Evolutionary conservation across 2,888 invertebrate species (phyloP).

Genomic region (Tetragonisca angustula): DNA sequence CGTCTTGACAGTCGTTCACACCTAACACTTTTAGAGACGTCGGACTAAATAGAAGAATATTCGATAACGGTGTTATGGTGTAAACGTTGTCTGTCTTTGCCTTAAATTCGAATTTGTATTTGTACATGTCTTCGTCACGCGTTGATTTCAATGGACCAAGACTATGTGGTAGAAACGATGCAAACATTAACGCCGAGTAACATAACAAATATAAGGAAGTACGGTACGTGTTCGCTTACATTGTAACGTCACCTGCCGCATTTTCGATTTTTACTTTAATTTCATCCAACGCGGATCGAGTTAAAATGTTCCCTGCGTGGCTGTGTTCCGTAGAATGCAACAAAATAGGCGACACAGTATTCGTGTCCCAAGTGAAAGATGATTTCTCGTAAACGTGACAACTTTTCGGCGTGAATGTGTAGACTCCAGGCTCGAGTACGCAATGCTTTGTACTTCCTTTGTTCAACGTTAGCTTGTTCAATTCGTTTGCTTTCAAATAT

Average conservation of each 20-base stretch:
- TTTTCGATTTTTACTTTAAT: slow-evolving; percentile 83
- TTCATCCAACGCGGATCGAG: slow-evolving; percentile 80
- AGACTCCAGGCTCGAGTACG: slow-evolving; percentile 88
- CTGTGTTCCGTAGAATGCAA: slow-evolving; percentile 79
- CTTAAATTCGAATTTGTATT: slow-evolving; percentile 83
- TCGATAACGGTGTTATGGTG: slow-evolving; percentile 89
- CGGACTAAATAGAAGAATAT: slow-evolving; percentile 89
- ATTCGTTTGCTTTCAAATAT: slow-evolving; percentile 69
- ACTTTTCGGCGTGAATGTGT: slow-evolving; percentile 90
- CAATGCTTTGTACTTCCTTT: slow-evolving; percentile 91
- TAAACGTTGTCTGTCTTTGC: slow-evolving; percentile 80
- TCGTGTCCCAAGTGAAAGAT: slow-evolving; percentile 85
- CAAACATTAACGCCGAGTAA: neutral
- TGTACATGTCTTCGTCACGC: slow-evolving; percentile 69
- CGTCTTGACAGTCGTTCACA: slow-evolving; percentile 88
- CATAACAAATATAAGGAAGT: neutral
- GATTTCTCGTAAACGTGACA: slow-evolving; percentile 91
- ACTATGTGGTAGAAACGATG: slow-evolving; percentile 48
- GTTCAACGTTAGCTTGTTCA: slow-evolving; percentile 80
- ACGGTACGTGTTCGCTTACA: slow-evolving; percentile 64
- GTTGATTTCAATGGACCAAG: slow-evolving; percentile 75
- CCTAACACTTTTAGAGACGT: slow-evolving; percentile 87
- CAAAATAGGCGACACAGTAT: slow-evolving; percentile 79
- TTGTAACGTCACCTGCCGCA: slow-evolving; percentile 68
- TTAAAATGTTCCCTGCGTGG: slow-evolving; percentile 77